These are phyloP conservation scores for Cosmia pyralina DNA, from an alignment of 2,888 invertebrate species.

Conservation along the genomic window DNA sequence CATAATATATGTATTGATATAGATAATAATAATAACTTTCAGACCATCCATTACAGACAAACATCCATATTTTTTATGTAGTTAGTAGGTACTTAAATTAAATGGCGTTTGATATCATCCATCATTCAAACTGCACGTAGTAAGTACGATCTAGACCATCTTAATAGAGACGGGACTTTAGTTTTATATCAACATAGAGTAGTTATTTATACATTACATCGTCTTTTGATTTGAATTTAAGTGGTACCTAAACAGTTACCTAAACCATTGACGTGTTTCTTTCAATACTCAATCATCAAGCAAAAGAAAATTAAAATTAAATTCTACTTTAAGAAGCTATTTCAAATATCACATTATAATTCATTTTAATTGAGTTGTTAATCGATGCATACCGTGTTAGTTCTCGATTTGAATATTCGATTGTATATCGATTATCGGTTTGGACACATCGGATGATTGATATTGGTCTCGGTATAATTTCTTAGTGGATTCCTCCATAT, in stretches of 20 bases:
- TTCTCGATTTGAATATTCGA: conserved; percentile 78
- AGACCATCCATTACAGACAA: no score
- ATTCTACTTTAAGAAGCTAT: conserved; percentile 45
- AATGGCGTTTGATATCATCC: conserved; percentile 24
- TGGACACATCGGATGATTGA: conserved; percentile 83
- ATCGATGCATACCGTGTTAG: conserved; percentile 74
- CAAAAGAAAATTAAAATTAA: conserved; percentile 29
- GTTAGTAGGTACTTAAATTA: background rate
- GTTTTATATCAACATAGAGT: background rate
- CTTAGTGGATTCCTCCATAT: conserved; percentile 72
- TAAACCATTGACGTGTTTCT: background rate
- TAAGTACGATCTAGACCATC: conserved; percentile 32
- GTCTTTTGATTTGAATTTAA: conserved; percentile 6
- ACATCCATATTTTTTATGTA: background rate
- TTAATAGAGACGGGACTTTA: conserved; percentile 19
- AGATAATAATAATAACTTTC: no score
- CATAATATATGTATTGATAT: no score
- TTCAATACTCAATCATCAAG: conserved; percentile 13
- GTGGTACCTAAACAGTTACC: background rate
- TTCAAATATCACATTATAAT: conserved; percentile 68
- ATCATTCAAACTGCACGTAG: conserved; percentile 19
- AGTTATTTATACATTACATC: no score
- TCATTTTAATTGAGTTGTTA: conserved; percentile 76
- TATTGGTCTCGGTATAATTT: conserved; percentile 79
- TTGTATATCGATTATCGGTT: conserved; percentile 80